Evolutionary conservation across 2,113 vertebrate genomes (phyloP), one percentile per base, ranked within the genome.

Genomic region (Anhinga anhinga): DNA sequence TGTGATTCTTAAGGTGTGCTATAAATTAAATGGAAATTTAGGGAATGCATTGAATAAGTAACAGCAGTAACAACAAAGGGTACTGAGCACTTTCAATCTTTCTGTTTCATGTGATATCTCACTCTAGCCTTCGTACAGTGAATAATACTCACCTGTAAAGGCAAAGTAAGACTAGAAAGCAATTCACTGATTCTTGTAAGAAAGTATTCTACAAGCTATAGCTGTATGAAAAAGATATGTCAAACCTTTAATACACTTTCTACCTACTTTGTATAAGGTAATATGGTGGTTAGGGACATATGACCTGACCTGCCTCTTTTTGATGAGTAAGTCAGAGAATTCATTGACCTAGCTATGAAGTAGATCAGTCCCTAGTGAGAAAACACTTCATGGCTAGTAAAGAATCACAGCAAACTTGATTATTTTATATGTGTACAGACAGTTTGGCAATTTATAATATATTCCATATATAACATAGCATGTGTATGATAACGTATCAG

Each of bases 101-200:
- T 69, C 25, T 63, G 16, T 26, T 86, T 62, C 6, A 0, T 50
- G 7, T 49, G 6, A 2, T 52, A 7, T 30, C 17, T 86, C 59
- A 70, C 6, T 29, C 5, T 45, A 73, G 5, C 17, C 13, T 78
- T 66, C 59, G 14, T 45, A 50, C 10, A 14, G 15, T 44, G 20
- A 91, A 87, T 86, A 92, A 71, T 44, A 84, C 22, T 38, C 21
- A 58, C 15, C 36, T 86, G 20, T 25, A 66, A 62, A 90, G 30
- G 42, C 58, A 72, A 78, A 92, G 22, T 78, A 95, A 94, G n/a
- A 85, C 38, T 79, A 71, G 61, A 89, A 92, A 93, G 50, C n/a
- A 52, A 22, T 65, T 81, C 44, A 86, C 15, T 77, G 49, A 50
- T 65, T 67, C 29, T 25, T 69, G 20, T 71, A 87, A 82, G 36